Evolutionary conservation across 2,113 vertebrate genomes (phyloP), one percentile per base, ranked within the genome.

Genomic region (Pyrgilauda ruficollis): DNA sequence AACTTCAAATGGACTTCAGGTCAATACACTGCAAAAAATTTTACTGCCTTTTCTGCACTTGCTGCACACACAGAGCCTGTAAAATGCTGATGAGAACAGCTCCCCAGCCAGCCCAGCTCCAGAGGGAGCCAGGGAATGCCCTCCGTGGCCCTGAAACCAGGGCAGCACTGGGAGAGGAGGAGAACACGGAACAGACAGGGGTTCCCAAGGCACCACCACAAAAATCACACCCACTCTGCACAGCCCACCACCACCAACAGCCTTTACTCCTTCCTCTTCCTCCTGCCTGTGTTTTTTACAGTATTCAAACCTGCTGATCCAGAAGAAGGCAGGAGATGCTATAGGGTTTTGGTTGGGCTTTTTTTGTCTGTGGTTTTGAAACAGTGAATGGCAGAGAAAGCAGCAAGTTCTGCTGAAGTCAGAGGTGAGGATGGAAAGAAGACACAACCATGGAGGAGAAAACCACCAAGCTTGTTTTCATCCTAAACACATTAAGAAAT

Each of bases 1-100:
- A 97, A 97, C 84, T 93, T 96, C 83, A 96, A 96, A 96, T n/a
- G 87, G 82, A 82, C 91, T 91, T 78, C 59, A 88, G 53, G 89
- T 95, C 81, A 96, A 92, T 92, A 73, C 37, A 9, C 70, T 18
- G 89, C 87, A 88, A 92, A 89, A 84, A 84, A 20, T 44, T 86
- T 93, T 83, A 69, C 27, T 76, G 76, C 73, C 35, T 61, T 84
- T 95, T 63, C 76, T 87, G 77, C 82, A 89, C 83, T 96, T 87
- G n/a, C 44, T 91, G 53, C 80, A 74, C 84, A 90, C 31, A 55
- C 37, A 64, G 6, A 24, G 44, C 80, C 69, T 90, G 89, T 58
- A 39, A 94, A 83, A 94, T 41, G 81, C 52, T 58, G 59, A 74
- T 39, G 70, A 52, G 80, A 76, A 84, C 66, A 89, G 28, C 61